Conservation (phyloP, 2,888 invertebrate genomes). For the Chirona hameri region DNA sequence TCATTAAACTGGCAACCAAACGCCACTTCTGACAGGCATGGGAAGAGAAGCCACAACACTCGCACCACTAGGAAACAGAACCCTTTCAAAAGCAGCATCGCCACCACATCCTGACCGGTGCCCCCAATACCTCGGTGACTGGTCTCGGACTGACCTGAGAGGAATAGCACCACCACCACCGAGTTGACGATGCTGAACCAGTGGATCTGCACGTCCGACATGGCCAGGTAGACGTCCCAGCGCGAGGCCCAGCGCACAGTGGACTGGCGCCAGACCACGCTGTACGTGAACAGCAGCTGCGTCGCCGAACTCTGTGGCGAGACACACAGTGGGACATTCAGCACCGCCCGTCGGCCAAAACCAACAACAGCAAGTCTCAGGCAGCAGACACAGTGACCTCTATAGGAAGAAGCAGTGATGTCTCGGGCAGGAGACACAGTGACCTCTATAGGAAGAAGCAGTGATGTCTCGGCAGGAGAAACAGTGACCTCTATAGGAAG, state of each 20-base stretch:
- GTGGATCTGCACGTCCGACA: constrained; percentile 97
- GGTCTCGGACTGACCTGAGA: constrained; percentile 65
- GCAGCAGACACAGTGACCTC: no score
- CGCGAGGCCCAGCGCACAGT: constrained; percentile 86
- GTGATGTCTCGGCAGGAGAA: no score
- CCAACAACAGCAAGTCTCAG: no score
- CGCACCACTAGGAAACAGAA: no score
- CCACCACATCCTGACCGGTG: neutral
- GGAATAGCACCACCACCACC: constrained; percentile 90
- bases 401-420: no score
- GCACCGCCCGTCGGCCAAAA: neutral
- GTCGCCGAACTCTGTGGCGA: constrained; percentile 1
- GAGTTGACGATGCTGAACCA: constrained; percentile 99
- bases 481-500: no score
- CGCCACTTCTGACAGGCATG: no score
- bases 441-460: no score
- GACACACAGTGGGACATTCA: neutral
- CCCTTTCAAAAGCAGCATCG: neutral
- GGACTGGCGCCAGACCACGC: constrained; percentile 62
- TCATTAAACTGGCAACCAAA: no score
- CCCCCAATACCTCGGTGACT: neutral
- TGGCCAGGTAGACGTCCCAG: constrained; percentile 95
- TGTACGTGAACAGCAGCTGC: constrained; percentile 78
- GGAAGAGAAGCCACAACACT: no score
- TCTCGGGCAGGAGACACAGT: no score